phyloP scores from a whole-genome alignment of 1,140 invertebrate genomes.

The Drosophila carrolli region DNA sequence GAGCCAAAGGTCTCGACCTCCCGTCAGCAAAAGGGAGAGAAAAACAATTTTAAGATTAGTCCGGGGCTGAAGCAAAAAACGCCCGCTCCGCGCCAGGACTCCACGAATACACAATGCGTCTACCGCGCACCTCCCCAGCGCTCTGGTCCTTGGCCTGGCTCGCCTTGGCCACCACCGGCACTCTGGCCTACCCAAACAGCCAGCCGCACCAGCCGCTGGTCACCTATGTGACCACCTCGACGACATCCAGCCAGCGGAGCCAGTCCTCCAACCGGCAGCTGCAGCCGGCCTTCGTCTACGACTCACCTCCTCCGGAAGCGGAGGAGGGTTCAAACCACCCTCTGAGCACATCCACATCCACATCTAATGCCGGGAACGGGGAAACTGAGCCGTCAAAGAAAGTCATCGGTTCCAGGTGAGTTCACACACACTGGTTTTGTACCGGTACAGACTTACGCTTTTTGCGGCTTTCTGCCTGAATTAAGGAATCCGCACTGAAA shows the following conservation, averaged over 20 bases:
- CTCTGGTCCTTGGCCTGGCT: slow-evolving; percentile 43
- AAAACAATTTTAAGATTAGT: slow-evolving; percentile 65
- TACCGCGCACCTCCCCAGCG: slow-evolving; percentile 40
- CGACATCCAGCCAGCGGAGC: slow-evolving; percentile 58
- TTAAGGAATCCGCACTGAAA: not conserved
- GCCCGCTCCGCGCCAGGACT: slow-evolving; percentile 13
- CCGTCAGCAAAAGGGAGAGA: slow-evolving; percentile 32
- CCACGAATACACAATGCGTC: slow-evolving; percentile 53
- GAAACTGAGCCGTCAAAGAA: slow-evolving; percentile 69
- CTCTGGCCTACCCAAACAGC: slow-evolving; percentile 47
- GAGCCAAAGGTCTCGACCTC: slow-evolving; percentile 34
- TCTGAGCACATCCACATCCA: slow-evolving; percentile 3
- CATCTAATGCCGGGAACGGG: slow-evolving; percentile 3
- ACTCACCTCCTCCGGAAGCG: slow-evolving; percentile 56
- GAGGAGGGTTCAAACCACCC: slow-evolving; percentile 1
- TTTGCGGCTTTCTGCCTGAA: slow-evolving; percentile 11
- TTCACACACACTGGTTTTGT: slow-evolving; percentile 44
- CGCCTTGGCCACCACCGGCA: slow-evolving; percentile 1
- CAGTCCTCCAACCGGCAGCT: slow-evolving; percentile 10
- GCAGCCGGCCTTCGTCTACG: slow-evolving; percentile 73
- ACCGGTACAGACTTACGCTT: slow-evolving; percentile 38
- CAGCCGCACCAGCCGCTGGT: slow-evolving; percentile 35
- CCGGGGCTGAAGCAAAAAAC: slow-evolving; percentile 53
- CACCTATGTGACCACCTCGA: slow-evolving; percentile 77
- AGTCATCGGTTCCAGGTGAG: slow-evolving; percentile 84